Conservation (phyloP, 2,888 invertebrate genomes). For the Drosophila conformis region DNA sequence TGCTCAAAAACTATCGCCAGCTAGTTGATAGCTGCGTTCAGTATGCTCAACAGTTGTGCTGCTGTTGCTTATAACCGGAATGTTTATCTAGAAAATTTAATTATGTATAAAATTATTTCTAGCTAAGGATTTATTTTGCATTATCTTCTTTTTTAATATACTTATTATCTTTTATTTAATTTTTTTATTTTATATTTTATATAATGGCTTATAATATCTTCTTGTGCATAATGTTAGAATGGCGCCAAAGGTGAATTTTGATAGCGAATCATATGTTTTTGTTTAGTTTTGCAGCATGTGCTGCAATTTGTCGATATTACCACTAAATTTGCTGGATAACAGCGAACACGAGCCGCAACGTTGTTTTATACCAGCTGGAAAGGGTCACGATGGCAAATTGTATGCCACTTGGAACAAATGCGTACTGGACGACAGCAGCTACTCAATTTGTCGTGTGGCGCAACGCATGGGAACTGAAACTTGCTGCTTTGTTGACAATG, state of each 20-base stretch:
- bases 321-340: slow-evolving; percentile 61
- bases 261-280: slow-evolving; percentile 20
- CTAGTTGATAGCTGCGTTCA: slow-evolving; percentile 26
- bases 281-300: slow-evolving; percentile 37
- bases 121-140: too few species aligned
- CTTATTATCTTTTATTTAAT: neutral
- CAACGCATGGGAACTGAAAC: slow-evolving; percentile 45
- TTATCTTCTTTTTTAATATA: neutral
- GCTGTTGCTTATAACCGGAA: neutral
- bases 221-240: neutral
- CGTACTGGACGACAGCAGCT: slow-evolving; percentile 40
- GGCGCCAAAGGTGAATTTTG: slow-evolving; percentile 3
- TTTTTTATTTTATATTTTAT: neutral
- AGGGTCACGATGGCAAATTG: neutral
- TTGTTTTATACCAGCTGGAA: slow-evolving; percentile 41
- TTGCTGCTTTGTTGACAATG: slow-evolving; percentile 73
- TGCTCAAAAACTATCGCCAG: slow-evolving; percentile 9
- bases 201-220: too few species aligned
- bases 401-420: slow-evolving; percentile 67
- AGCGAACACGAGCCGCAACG: slow-evolving; percentile 45
- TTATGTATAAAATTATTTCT: neutral
- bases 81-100: neutral
- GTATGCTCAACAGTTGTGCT: slow-evolving; percentile 22
- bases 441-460: slow-evolving; percentile 64
- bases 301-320: slow-evolving; percentile 55